These are phyloP conservation scores for Sphaerophoria rueppellii DNA, from an alignment of 2,888 invertebrate species.

Conservation along the genomic window DNA sequence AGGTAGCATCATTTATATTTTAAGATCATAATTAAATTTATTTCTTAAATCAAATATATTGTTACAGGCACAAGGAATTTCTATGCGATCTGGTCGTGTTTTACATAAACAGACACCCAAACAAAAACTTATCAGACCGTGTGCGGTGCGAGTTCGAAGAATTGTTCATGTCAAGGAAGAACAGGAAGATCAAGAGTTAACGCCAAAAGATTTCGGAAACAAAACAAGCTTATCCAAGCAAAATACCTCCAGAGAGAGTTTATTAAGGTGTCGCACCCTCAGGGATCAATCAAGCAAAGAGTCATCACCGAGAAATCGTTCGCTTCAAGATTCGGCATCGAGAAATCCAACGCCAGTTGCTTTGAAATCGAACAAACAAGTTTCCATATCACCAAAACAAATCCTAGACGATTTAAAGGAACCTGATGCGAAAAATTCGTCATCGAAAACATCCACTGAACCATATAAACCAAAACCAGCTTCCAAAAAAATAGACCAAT, in stretches of 20 bases:
- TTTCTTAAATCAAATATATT: constrained; percentile 50
- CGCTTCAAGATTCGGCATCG: background rate
- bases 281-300: constrained; percentile 3
- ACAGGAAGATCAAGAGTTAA: constrained; percentile 16
- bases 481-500: background rate
- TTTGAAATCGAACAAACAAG: background rate
- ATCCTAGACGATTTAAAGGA: background rate
- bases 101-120: constrained; percentile 69
- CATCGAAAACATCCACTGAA: background rate
- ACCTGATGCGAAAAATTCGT: too few species aligned
- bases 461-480: background rate
- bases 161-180: constrained; percentile 63
- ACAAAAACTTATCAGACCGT: constrained; percentile 79
- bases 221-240: constrained; percentile 12
- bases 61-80: constrained; percentile 72
- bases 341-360: background rate
- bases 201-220: background rate
- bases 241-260: constrained; percentile 63
- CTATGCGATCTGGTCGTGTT: constrained; percentile 80
- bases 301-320: constrained; percentile 2
- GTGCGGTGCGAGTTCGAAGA: constrained; percentile 80
- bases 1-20: constrained; percentile 52
- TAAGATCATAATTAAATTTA: constrained; percentile 45
- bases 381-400: background rate
- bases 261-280: constrained; percentile 25